Evolutionary conservation across 1,140 invertebrate genomes (phyloP), one percentile per base, ranked within the genome.

Genomic region (Oreohelix idahoensis): DNA sequence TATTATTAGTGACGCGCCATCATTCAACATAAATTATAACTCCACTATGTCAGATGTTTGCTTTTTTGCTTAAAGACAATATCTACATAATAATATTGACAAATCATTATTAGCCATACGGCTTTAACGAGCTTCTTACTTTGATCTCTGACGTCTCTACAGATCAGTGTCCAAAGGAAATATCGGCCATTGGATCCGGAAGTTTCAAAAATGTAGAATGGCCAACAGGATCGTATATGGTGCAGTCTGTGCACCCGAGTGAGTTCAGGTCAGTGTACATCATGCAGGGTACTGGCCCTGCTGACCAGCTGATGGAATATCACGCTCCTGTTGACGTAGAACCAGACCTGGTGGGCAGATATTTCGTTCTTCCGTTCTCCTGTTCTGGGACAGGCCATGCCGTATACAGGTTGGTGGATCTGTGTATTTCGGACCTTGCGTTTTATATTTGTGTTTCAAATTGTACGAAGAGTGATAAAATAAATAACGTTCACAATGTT

Each of bases 301-400:
- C 29, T 17, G 76, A 79, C 38, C 32, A 39, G 76, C 11, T 63
- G 5, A 58, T 58, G 32, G 29, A 63, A 29, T 71, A 71, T n/a
- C 11, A 71, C 23, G 38, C 70, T 15, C 23, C 32, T 23, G 38
- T 23, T 11, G 70, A 71, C 38, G 38, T 71, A 2, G 32, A 35
- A 2, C 32, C 4, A 2, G 32, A 39, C 15, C 10, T 71, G 15
- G 29, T 76, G 58, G 71, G 71, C 82, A 85, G 77, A 82, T 83
- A 84, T 36, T 70, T 36, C 42, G 58, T 75, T 53, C 85, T 91
- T 23, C 89, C 89, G 0, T 89, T 89, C 71, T 86, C 85, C 49
- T 91, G 90, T 82, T 87, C 89, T 20, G 90, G 90, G 0, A 91
- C 90, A 0, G 90, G 90, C 23, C 88, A 89, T n/a, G 89, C 89